A percentile compares a stretch with the other conserved stretches of the same genome.
Conservation (phyloP, 30 jellyfish, hydroid and myxozoan species). For the Turritopsis rubra region DNA sequence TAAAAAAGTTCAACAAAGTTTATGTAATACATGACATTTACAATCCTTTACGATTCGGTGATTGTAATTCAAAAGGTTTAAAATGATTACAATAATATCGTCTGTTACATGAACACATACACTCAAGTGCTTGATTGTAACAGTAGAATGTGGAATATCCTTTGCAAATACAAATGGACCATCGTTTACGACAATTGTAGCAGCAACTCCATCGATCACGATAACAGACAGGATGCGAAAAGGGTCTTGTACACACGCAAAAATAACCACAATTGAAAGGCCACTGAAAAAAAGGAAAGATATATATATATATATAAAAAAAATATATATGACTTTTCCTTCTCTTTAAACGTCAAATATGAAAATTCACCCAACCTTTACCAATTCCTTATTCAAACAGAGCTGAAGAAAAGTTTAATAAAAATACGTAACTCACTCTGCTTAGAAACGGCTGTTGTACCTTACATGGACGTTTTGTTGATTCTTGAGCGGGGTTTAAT, state of each 20-base stretch:
- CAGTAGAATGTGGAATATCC: neutral
- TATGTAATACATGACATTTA: neutral
- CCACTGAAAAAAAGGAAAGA: neutral
- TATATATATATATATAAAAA: too few relatives aligned
- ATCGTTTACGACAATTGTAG: neutral
- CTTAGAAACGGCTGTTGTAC: neutral
- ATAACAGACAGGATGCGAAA: neutral
- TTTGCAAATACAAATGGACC: neutral
- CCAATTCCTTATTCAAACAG: neutral
- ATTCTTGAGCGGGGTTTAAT: neutral
- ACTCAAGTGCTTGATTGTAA: neutral
- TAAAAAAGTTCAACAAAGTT: neutral
- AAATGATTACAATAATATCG: neutral
- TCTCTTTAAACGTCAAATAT: neutral
- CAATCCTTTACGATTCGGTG: neutral
- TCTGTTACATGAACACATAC: neutral
- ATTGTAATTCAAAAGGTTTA: neutral
- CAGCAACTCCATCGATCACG: neutral
- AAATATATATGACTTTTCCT: neutral
- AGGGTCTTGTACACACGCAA: neutral
- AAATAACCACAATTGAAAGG: neutral
- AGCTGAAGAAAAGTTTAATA: too few relatives aligned
- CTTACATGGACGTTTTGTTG: neutral
- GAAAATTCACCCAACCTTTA: neutral
- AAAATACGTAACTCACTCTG: neutral